Conservation (phyloP, 2,797 vertebrate species). For the Erpetoichthys calabaricus region DNA sequence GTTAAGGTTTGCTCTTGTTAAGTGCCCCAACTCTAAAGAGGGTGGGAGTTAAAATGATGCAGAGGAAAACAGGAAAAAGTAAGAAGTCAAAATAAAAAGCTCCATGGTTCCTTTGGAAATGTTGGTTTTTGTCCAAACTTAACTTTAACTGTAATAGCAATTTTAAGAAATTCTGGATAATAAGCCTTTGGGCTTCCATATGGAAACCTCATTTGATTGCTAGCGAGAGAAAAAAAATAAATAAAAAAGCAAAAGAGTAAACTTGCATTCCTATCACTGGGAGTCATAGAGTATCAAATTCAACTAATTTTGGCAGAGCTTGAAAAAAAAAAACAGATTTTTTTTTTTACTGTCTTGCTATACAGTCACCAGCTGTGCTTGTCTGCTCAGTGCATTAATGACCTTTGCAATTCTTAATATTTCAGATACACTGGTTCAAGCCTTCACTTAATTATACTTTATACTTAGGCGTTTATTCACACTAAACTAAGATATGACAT, state of each 20-base stretch:
- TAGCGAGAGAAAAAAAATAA: conserved; percentile 37
- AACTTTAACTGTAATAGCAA: conserved; percentile 52
- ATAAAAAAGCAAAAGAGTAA: conserved; percentile 71
- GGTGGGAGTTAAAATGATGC: conserved; percentile 25
- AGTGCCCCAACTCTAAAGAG: conserved; percentile 31
- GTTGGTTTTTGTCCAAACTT: conserved; percentile 19
- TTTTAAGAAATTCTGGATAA: conserved; percentile 73
- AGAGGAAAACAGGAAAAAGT: conserved; percentile 17
- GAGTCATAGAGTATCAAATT: conserved; percentile 97
- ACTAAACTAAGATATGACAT: too few species aligned
- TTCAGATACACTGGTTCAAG: conserved; percentile 48
- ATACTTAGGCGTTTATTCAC: too few species aligned
- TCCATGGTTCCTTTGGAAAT: conserved; percentile 44
- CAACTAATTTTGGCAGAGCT: conserved; percentile 82
- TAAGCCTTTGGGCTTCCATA: conserved; percentile 67
- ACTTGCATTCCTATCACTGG: conserved; percentile 89
- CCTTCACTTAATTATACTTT: conserved; percentile 32
- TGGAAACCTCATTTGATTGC: conserved; percentile 73
- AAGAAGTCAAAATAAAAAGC: conserved; percentile 38
- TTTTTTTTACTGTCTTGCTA: conserved; percentile 56
- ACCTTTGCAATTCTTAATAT: conserved; percentile 72
- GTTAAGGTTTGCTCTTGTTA: conserved; percentile 54
- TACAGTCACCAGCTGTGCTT: conserved; percentile 60
- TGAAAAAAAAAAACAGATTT: conserved; percentile 70
- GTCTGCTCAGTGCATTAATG: conserved; percentile 67